phyloP scores from a whole-genome alignment of 2,888 invertebrate species.

The Drosophila kanekoi region DNA sequence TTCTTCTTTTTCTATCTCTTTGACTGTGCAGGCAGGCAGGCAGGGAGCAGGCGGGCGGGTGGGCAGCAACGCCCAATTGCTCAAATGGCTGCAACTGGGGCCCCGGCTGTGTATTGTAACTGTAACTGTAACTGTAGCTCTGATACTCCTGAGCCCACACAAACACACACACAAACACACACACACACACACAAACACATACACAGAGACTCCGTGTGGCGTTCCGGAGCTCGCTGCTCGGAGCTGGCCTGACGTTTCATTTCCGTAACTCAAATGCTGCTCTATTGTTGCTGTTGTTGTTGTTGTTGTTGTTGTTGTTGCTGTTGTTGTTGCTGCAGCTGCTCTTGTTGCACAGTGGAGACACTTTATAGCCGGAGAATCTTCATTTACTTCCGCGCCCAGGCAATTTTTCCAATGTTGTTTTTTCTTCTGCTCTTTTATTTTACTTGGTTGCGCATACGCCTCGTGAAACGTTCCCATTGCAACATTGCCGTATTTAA shows the following conservation, averaged over 20 bases:
- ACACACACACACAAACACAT: not conserved
- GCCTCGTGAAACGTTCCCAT: constrained; percentile 30
- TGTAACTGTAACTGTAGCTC: constrained; percentile 25
- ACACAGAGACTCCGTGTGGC: not conserved
- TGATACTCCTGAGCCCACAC: constrained; percentile 43
- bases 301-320: constrained; percentile 22
- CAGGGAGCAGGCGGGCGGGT: constrained; percentile 1
- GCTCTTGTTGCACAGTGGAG: constrained; percentile 41
- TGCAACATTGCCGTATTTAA: not conserved
- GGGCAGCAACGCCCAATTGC: constrained; percentile 58
- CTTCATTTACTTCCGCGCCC: constrained; percentile 78
- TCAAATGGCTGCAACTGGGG: constrained; percentile 57
- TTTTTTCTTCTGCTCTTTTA: constrained; percentile 6
- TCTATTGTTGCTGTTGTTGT: constrained; percentile 40
- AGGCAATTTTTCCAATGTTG: constrained; percentile 43
- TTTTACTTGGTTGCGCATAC: constrained; percentile 45
- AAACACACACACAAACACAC: constrained; percentile 24
- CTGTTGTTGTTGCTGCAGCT: constrained; percentile 19
- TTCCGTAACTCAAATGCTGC: constrained; percentile 80
- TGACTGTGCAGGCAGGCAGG: constrained; percentile 34
- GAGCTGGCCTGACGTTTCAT: constrained; percentile 72
- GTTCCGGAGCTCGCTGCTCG: constrained; percentile 20
- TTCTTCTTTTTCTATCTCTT: constrained; percentile 3
- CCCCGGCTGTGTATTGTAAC: constrained; percentile 17
- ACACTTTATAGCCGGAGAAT: constrained; percentile 75